These are phyloP conservation scores for Ondatra zibethicus DNA, from an alignment of 2,113 vertebrate genomes.

Conservation along the genomic window DNA sequence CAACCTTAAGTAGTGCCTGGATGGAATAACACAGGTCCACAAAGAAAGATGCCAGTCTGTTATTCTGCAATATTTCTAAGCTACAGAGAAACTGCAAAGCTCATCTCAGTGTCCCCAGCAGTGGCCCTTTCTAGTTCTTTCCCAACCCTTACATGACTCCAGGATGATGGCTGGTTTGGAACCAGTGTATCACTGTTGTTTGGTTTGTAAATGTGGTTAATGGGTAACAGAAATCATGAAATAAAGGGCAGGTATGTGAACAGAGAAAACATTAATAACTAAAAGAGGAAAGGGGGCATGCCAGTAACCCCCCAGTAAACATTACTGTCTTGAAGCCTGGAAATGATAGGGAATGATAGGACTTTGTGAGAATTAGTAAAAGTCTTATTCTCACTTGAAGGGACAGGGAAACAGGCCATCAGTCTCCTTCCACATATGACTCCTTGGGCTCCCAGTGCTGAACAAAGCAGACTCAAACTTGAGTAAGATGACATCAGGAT, in stretches of 20 bases:
- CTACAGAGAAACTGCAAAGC: not conserved
- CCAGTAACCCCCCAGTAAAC: accelerated
- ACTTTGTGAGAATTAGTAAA: not conserved
- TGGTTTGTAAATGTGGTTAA: not conserved
- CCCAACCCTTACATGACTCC: not conserved
- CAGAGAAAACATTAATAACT: not conserved
- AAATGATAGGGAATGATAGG: accelerated
- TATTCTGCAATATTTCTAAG: not conserved
- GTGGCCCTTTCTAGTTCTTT: not conserved
- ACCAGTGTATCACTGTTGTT: accelerated
- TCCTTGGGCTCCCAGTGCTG: not conserved
- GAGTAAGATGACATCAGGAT: accelerated
- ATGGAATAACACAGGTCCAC: not conserved
- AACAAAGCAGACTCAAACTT: not conserved
- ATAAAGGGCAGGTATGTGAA: not conserved
- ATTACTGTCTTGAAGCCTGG: not conserved
- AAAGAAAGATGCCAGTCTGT: not conserved
- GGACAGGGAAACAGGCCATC: not conserved
- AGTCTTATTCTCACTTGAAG: not conserved
- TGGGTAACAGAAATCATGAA: not conserved
- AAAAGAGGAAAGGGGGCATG: too few species aligned
- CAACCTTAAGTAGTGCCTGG: not conserved
- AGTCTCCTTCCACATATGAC: not conserved
- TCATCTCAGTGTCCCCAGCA: accelerated
- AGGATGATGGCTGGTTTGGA: not conserved